phyloP scores from a whole-genome alignment of 2,888 invertebrate species.

The Venusia cambrica region DNA sequence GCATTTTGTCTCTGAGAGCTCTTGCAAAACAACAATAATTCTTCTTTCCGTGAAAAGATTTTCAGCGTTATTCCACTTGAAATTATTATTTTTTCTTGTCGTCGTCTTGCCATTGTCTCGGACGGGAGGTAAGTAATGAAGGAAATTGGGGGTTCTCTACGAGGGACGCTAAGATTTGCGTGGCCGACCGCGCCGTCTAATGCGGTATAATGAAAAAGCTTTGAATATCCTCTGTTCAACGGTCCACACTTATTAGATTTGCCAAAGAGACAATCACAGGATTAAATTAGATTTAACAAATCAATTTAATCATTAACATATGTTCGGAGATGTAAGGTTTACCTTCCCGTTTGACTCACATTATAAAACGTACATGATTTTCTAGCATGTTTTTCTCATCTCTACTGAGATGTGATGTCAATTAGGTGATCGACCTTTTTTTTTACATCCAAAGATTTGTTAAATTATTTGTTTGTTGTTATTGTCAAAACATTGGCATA shows the following conservation, averaged over 20 bases:
- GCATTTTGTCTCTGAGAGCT: constrained; percentile 79
- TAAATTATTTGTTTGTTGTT: too few species aligned
- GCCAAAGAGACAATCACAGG: constrained; percentile 57
- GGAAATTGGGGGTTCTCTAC: constrained; percentile 75
- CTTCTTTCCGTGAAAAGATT: constrained; percentile 80
- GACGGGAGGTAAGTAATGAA: constrained; percentile 79
- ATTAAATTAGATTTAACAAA: too few species aligned
- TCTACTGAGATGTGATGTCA: too few species aligned
- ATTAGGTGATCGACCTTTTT: too few species aligned
- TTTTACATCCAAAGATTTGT: too few species aligned
- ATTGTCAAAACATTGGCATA: too few species aligned
- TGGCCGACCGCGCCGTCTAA: constrained; percentile 73
- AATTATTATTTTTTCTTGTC: constrained; percentile 80
- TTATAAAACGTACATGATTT: too few species aligned
- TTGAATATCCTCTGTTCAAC: constrained; percentile 65
- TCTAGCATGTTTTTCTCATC: too few species aligned
- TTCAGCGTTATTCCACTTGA: constrained; percentile 81
- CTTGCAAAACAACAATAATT: constrained; percentile 82
- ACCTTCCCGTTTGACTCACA: too few species aligned
- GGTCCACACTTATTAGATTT: constrained; percentile 72
- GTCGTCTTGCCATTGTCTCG: constrained; percentile 80
- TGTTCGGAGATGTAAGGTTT: too few species aligned
- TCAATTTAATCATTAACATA: too few species aligned
- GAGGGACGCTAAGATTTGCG: constrained; percentile 74
- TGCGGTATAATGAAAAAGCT: constrained; percentile 77